These are phyloP conservation scores for Limnephilus auricula DNA, from an alignment of 2,888 invertebrate species.

Conservation along the genomic window DNA sequence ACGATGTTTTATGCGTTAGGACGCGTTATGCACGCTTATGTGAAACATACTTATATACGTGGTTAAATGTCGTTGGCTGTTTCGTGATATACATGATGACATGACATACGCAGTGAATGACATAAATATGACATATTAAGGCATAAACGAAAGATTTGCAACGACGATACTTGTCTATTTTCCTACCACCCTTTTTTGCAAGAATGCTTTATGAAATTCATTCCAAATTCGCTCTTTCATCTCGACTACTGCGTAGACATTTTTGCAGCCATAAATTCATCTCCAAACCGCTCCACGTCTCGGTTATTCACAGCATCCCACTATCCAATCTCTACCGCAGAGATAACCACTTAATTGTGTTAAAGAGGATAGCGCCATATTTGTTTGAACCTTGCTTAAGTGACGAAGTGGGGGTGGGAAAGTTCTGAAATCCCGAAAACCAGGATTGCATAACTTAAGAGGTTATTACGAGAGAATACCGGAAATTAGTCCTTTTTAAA, in stretches of 20 bases:
- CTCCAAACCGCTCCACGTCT: background rate
- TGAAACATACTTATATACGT: no score
- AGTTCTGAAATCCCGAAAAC: background rate
- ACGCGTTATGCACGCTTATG: no score
- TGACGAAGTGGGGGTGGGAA: background rate
- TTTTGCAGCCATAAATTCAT: slow-evolving; percentile 33
- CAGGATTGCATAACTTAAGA: background rate
- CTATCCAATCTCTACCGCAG: background rate
- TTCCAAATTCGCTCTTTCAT: background rate
- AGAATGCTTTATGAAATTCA: background rate
- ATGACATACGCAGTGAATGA: background rate
- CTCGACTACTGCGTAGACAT: background rate
- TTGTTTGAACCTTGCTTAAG: slow-evolving; percentile 27
- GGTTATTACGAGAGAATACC: no score
- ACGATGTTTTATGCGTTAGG: no score
- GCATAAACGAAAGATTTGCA: background rate
- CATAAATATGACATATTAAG: background rate
- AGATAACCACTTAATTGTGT: slow-evolving; percentile 25
- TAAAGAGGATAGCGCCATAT: background rate
- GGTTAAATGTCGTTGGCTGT: background rate
- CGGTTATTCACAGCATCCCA: background rate
- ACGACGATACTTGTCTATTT: background rate
- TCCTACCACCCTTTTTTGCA: background rate
- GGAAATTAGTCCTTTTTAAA: no score
- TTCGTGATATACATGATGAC: background rate